Evolutionary conservation across 2,797 vertebrate genomes (phyloP).

Genomic region (Hydrocynus forskahlii): DNA sequence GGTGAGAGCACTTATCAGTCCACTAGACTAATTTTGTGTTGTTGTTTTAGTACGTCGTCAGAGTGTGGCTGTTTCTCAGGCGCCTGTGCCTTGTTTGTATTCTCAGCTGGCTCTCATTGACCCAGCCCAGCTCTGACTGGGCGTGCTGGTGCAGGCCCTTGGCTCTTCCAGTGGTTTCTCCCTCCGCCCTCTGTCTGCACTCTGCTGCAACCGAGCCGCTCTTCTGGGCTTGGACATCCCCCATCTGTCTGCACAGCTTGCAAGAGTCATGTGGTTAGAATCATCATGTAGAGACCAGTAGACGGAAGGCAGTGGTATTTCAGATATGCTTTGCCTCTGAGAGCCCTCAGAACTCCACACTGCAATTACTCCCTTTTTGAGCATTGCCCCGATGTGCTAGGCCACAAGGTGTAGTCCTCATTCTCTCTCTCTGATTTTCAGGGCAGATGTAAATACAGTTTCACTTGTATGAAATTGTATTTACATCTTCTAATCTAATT

Average conservation of each 20-base stretch:
- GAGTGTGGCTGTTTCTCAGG: neutral
- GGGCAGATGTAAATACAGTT: neutral
- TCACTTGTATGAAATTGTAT: neutral
- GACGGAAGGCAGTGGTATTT: constrained; percentile 48
- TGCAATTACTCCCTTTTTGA: neutral
- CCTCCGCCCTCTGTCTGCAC: constrained; percentile 23
- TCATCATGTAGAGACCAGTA: constrained; percentile 51
- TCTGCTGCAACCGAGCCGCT: neutral
- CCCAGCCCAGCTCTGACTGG: constrained; percentile 51
- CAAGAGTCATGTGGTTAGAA: constrained; percentile 37
- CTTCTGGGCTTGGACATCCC: constrained; percentile 27
- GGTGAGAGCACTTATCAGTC: neutral
- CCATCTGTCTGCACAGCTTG: constrained; percentile 15
- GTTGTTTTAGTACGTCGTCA: neutral
- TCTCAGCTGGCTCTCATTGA: constrained; percentile 45
- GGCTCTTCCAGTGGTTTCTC: constrained; percentile 38
- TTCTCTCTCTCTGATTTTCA: neutral
- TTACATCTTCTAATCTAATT: too few species aligned
- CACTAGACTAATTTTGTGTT: neutral
- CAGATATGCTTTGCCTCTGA: constrained; percentile 39
- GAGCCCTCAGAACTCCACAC: constrained; percentile 12
- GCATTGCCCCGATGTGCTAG: neutral
- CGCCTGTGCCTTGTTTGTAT: constrained; percentile 38
- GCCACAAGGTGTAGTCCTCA: neutral
- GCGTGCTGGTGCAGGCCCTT: constrained; percentile 47